Percentiles rank a stretch among this genome's conserved stretches.
Evolutionary conservation across 2,797 vertebrate species (phyloP).

Genomic region (Manis crassicaudata): DNA sequence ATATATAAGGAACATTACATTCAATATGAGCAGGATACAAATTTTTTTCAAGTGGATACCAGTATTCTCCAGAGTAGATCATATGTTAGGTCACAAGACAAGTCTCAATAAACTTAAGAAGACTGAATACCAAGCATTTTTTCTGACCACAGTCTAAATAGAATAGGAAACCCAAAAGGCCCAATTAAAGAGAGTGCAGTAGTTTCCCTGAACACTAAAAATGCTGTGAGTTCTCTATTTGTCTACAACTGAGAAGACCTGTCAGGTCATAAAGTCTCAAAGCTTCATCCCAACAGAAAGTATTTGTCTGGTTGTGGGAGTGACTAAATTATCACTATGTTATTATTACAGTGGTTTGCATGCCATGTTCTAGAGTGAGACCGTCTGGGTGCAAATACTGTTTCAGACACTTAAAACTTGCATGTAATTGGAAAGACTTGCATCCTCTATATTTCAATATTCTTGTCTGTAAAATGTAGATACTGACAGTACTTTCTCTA

Average conservation of each 20-base stretch:
- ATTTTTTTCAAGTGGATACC: too few species aligned
- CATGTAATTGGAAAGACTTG: background rate
- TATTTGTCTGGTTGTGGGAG: background rate
- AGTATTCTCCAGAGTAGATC: too few species aligned
- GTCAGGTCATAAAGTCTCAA: background rate
- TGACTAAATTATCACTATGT: background rate
- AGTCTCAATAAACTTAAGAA: background rate
- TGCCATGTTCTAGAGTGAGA: background rate
- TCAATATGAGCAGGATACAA: too few species aligned
- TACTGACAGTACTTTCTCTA: background rate
- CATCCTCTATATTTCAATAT: background rate
- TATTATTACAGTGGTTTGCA: background rate
- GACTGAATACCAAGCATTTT: background rate
- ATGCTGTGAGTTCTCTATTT: background rate
- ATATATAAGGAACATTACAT: too few species aligned
- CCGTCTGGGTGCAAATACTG: background rate
- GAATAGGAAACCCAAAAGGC: background rate
- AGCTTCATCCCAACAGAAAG: background rate
- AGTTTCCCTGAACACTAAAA: background rate
- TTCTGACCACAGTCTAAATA: background rate
- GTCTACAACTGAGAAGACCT: background rate
- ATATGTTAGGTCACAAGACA: too few species aligned
- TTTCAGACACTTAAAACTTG: background rate
- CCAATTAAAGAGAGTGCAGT: background rate
- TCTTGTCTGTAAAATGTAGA: background rate